Base-by-base conservation (phyloP, 2,888 invertebrate genomes). In the Caradrina kadenii region DNA sequence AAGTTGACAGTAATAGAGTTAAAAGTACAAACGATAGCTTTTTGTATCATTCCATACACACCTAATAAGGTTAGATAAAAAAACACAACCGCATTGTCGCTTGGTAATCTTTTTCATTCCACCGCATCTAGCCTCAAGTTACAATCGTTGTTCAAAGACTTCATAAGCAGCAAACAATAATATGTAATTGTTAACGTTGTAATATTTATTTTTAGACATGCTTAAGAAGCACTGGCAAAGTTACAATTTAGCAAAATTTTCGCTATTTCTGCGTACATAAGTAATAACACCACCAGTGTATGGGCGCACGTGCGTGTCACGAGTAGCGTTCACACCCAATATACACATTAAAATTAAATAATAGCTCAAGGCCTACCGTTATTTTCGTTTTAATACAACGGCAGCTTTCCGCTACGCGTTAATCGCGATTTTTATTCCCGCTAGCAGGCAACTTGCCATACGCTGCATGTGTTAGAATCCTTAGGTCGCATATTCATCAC, bases 311-410 rank as follows among this genome's bases (percentile, higher is more conserved):
- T 88, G 88, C 86, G 88, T 87, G 90, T 85, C 87, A 84, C 84
- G 82, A 81, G 66, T 79, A 81, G 72, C 83, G 84, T 82, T 82
- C 85, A 76, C 83, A 85, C 88, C 86, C 87, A 88, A 91, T 92
- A 89, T 91, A 90, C 91, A 91, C 91, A 93, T 93, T 93, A 92
- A 92, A 92, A 93, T 93, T 93, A 93, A 93, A 93, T 93, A 94
- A 93, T 93, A 89, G 93, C 92, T 89, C 94, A 94, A 94, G 94
- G 94, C 88, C 87, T 72, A 78, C 79, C 85, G 90, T 90, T 94
- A 93, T 94, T 94, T 94, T 92, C 85, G 91, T 92, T 92, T 90
- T 90, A 90, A 85, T 88, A 87, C 85, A 85, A 87, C 84, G 79
- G 76, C 84, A 79, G 85, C 83, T 87, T 88, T 87, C 88, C 86